These are phyloP conservation scores for Mormyrops boulengeri DNA, from an alignment of 2,797 vertebrate genomes.

Conservation along the genomic window DNA sequence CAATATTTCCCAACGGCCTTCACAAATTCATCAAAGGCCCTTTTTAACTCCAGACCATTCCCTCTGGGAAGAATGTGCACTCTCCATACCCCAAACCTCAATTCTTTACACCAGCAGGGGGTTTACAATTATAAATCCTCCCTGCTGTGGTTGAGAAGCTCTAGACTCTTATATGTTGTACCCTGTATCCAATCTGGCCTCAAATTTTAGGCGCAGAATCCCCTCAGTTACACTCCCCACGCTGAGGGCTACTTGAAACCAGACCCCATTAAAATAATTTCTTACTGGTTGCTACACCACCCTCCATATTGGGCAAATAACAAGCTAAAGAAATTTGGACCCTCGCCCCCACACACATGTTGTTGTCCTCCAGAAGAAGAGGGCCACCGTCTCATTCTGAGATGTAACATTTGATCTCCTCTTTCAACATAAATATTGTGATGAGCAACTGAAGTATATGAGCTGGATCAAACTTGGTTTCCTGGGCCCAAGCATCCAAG, in stretches of 20 bases:
- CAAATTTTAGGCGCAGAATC: background rate
- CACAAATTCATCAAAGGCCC: background rate
- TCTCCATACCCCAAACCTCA: background rate
- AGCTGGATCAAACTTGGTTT: background rate
- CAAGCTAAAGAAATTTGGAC: background rate
- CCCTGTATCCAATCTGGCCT: background rate
- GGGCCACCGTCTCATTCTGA: background rate
- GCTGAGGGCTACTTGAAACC: background rate
- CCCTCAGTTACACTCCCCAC: background rate
- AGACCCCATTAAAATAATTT: background rate
- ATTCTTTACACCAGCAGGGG: background rate
- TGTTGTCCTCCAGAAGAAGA: background rate
- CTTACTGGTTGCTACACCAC: background rate
- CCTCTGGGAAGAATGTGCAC: background rate
- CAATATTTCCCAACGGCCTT: background rate
- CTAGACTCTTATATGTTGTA: background rate
- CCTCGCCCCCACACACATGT: background rate
- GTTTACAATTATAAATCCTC: background rate
- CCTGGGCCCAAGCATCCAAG: background rate
- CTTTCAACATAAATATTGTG: background rate
- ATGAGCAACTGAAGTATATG: background rate
- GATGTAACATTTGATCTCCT: background rate
- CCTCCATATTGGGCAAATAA: background rate
- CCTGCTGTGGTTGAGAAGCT: background rate
- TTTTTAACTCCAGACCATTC: background rate